Conservation (phyloP, 1,140 invertebrate species). For the Eurosta solidaginis region DNA sequence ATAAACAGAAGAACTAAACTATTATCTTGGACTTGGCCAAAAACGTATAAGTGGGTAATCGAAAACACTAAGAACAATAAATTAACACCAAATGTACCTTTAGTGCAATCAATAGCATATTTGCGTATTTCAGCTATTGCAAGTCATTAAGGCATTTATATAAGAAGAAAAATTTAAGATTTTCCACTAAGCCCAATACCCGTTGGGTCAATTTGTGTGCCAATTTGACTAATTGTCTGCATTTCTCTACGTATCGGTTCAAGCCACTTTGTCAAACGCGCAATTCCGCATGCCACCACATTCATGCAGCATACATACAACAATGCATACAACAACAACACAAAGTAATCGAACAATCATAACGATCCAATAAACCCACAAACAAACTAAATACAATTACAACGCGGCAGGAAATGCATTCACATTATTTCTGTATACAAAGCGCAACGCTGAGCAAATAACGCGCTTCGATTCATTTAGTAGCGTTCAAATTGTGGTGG, state of each 20-base stretch:
- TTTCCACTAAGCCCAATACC: too few relatives aligned
- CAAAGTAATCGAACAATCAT: not conserved
- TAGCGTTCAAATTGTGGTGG: constrained; percentile 27
- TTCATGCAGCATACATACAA: not conserved
- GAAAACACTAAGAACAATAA: too few relatives aligned
- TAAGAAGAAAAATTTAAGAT: too few relatives aligned
- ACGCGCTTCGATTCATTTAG: constrained; percentile 16
- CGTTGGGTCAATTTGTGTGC: constrained; percentile 23
- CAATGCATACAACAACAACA: not conserved
- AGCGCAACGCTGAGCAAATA: not conserved
- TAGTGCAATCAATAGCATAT: too few relatives aligned
- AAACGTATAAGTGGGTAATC: too few relatives aligned
- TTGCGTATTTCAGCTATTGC: too few relatives aligned
- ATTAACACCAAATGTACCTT: too few relatives aligned
- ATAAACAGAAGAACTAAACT: too few relatives aligned
- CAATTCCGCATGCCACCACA: constrained; percentile 33
- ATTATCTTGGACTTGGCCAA: too few relatives aligned
- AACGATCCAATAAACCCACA: not conserved
- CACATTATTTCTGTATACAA: not conserved
- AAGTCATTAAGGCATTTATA: too few relatives aligned
- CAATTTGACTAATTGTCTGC: constrained; percentile 20
- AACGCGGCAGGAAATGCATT: not conserved
- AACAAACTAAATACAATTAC: not conserved
- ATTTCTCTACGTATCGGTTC: constrained; percentile 33
- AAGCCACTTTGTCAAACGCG: constrained; percentile 33